phyloP scores from a whole-genome alignment of 1,140 invertebrate species.

The Aphelinus certus region DNA sequence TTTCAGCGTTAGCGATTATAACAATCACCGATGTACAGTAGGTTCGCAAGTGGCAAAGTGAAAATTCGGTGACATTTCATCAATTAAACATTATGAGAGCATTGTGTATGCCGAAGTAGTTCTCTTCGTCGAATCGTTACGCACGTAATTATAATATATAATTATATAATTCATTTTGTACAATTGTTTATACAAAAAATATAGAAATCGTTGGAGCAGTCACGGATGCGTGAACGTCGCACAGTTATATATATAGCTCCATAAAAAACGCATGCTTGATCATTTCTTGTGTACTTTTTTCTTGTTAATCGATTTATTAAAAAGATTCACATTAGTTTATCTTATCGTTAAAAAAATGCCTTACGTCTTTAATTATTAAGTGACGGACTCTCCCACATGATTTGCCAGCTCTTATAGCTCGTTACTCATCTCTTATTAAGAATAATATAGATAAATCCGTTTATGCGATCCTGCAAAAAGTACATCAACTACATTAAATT shows the following conservation, averaged over 20 bases:
- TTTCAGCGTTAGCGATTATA: slow-evolving; percentile 25
- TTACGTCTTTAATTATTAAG: slow-evolving; percentile 62
- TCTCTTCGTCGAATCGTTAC: slow-evolving; percentile 34
- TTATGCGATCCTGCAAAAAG: slow-evolving; percentile 50
- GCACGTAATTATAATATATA: slow-evolving; percentile 40
- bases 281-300: slow-evolving; percentile 32
- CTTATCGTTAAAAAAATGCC: slow-evolving; percentile 55
- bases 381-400: slow-evolving; percentile 47
- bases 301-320: slow-evolving; percentile 37
- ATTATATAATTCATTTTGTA: slow-evolving; percentile 43
- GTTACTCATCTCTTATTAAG: slow-evolving; percentile 44
- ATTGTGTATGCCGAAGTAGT: slow-evolving; percentile 22
- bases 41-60: slow-evolving; percentile 24
- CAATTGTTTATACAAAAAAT: slow-evolving; percentile 44
- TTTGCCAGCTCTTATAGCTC: slow-evolving; percentile 46
- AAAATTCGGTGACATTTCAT: slow-evolving; percentile 27
- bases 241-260: slow-evolving; percentile 13
- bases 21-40: slow-evolving; percentile 7
- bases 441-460: slow-evolving; percentile 47
- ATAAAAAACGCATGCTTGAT: slow-evolving; percentile 41
- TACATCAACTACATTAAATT: too few relatives aligned
- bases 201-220: slow-evolving; percentile 36
- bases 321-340: slow-evolving; percentile 44
- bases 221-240: slow-evolving; percentile 17
- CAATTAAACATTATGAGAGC: slow-evolving; percentile 22